Percentiles rank a stretch among this genome's conserved stretches.
Conservation (phyloP, 2,797 vertebrate genomes). For the Meda fulgida region DNA sequence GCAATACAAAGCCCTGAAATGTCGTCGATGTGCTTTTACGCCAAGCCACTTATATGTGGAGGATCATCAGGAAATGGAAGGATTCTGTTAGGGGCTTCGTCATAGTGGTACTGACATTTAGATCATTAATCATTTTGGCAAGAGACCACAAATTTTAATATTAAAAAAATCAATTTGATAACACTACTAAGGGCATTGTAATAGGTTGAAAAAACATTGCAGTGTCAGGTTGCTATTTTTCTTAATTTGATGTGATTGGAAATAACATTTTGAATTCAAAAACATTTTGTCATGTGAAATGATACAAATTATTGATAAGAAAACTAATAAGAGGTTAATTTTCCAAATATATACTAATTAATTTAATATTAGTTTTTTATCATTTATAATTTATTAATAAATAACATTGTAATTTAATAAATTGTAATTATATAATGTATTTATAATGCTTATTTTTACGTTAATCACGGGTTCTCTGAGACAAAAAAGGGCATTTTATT, state of each 20-base stretch:
- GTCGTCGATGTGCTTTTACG: not conserved
- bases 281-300: not conserved
- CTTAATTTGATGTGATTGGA: not conserved
- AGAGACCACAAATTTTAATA: not conserved
- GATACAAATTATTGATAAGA: not conserved
- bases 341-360: not conserved
- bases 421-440: not conserved
- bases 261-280: not conserved
- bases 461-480: not conserved
- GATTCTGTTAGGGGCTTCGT: not conserved
- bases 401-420: not conserved
- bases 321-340: not conserved
- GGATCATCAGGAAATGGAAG: not conserved
- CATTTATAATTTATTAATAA: not conserved
- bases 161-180: not conserved
- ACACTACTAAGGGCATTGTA: not conserved
- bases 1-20: conserved; percentile 24
- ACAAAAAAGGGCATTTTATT: not conserved
- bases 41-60: not conserved
- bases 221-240: not conserved
- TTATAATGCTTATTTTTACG: not conserved
- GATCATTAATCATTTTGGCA: not conserved
- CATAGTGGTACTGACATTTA: not conserved
- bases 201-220: not conserved
- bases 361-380: not conserved